phyloP scores from a whole-genome alignment of 2,797 vertebrate species.

The Brachymystax lenok region DNA sequence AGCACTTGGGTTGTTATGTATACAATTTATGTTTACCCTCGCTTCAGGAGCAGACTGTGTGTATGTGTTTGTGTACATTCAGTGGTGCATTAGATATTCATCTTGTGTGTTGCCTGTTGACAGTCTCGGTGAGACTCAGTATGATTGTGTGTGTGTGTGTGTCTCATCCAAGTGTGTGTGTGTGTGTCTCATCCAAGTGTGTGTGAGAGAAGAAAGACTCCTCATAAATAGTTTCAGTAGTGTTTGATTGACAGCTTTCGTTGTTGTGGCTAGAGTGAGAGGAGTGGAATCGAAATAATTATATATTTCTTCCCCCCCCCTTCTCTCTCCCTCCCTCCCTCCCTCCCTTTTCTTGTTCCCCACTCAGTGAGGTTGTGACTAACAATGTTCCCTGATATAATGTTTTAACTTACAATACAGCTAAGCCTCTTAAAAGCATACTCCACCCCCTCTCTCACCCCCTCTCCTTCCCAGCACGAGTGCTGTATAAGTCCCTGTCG shows the following conservation, averaged over 20 bases:
- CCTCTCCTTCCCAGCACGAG: neutral
- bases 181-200: conserved; percentile 6
- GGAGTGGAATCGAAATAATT: no score
- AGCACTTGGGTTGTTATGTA: no score
- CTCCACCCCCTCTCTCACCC: conserved; percentile 19
- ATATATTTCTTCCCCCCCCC: neutral
- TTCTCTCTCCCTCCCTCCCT: neutral
- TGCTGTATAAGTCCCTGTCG: neutral
- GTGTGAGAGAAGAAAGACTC: neutral
- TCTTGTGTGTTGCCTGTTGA: conserved; percentile 15
- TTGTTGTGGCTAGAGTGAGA: neutral
- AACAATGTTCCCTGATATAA: conserved; percentile 32
- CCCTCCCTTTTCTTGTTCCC: conserved; percentile 34
- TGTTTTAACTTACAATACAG: conserved; percentile 55
- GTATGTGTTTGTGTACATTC: neutral
- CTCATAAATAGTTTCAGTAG: neutral
- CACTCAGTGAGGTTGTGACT: conserved; percentile 9
- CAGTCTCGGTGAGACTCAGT: neutral
- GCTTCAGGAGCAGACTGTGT: no score
- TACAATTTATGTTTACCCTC: no score
- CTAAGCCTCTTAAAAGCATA: conserved; percentile 52
- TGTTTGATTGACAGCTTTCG: neutral
- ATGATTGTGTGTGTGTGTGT: no score
- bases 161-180: no score
- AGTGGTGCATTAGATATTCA: conserved; percentile 27